Evolutionary conservation across 2,888 invertebrate genomes (phyloP).

Genomic region (Pachymerium ferrugineum): DNA sequence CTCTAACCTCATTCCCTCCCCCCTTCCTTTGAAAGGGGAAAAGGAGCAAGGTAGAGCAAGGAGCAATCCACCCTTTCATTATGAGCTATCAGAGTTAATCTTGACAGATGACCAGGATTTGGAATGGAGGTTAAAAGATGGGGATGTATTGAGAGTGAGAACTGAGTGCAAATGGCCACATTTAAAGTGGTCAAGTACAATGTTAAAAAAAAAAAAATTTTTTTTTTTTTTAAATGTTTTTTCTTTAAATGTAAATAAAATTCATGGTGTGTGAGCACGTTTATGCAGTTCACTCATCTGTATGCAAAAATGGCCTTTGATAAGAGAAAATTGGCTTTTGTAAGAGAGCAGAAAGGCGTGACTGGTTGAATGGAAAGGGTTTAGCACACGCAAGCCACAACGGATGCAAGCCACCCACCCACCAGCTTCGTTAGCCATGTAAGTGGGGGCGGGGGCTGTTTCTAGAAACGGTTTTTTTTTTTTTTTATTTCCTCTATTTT

Average conservation of each 20-base stretch:
- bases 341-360: slow-evolving; percentile 1
- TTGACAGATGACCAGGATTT: slow-evolving; percentile 30
- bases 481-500: neutral
- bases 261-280: neutral
- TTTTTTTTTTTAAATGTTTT: neutral
- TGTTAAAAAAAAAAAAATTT: neutral
- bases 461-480: neutral
- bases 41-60: slow-evolving; percentile 5
- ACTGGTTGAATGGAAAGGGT: slow-evolving; percentile 9
- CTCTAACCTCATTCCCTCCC: too few relatives aligned
- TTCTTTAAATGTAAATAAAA: neutral
- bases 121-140: slow-evolving; percentile 29
- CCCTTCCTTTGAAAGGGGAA: neutral
- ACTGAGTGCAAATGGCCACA: neutral
- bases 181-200: neutral
- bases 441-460: slow-evolving; percentile 16
- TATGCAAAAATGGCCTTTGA: neutral
- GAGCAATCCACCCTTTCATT: slow-evolving; percentile 32
- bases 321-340: slow-evolving; percentile 14
- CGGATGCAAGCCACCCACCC: slow-evolving; percentile 5
- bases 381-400: slow-evolving; percentile 17
- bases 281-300: neutral
- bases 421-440: slow-evolving; percentile 8
- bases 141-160: slow-evolving; percentile 20
- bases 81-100: slow-evolving; percentile 33